Evolutionary conservation across 53 echinoderm and acorn worm genomes (phyloP), one percentile per base, ranked within the genome.

Genomic region (Crossaster papposus): DNA sequence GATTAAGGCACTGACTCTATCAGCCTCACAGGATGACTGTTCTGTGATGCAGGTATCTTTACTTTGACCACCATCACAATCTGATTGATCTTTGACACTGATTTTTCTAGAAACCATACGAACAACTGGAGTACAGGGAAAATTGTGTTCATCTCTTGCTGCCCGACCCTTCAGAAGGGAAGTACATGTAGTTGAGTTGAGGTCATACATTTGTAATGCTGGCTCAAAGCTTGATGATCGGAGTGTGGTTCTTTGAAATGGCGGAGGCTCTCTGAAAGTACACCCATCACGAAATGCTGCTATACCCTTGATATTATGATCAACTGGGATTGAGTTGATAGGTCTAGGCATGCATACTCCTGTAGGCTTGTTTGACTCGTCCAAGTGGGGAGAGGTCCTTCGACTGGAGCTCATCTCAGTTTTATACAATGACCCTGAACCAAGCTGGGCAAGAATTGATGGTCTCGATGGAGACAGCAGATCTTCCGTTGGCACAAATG

Each of bases 401-500:
- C 1, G n/a, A 64, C 15, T 31, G 22, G 29, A 20, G 22, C 18
- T 64, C 10, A 11, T 23, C n/a, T n/a, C 34, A 32, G 36, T 9
- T 10, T 22, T 37, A n/a, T 31, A 64, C 33, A n/a, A 36, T 82
- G 65, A 31, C 11, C 29, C 8, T 30, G 70, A 65, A 58, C 35
- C 23, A 37, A 36, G 37, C 33, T 14, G 0, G 28, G 26, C 24
- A 35, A 35, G 44, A 5, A 65, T 13, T 64, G 36, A 38, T 82
- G 38, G 82, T 6, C 36, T 36, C n/a, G 17, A 33, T 26, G 64
- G 4, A 28, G 12, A 36, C 18, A 82, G 82, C 44, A 82, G 44
- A 36, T 65, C 82, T 44, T 68, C 64, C 32, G 36, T 44, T 36
- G 82, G 38, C 1, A 82, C 82, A 82, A 82, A 82, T 37, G 65